Evolutionary conservation across 2,113 vertebrate genomes (phyloP), one percentile per base, ranked within the genome.

Genomic region (Paralichthys olivaceus): DNA sequence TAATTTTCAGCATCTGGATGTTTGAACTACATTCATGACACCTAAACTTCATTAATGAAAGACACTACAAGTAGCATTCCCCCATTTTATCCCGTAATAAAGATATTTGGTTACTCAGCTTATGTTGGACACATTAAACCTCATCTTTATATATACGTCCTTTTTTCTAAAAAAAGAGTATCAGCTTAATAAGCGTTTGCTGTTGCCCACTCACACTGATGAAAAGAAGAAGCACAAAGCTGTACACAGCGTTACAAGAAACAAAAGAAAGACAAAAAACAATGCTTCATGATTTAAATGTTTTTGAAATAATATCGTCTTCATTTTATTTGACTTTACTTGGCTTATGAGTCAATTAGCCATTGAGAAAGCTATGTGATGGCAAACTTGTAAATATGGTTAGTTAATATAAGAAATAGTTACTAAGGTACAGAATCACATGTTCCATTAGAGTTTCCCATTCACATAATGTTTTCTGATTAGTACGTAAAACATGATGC

Each of bases 161-260:
- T 54, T 7, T 32, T 55, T 43, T 23, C 63, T 54, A 57, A 43
- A 62, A 53, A 56, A 72, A 34, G 19, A 19, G 19, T 7, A 49
- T 6, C 47, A 49, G 55, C 54, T 56, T 73, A 76, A 68, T 73
- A 77, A 51, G 29, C 49, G n/a, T 61, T 73, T 63, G 53, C 45
- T 56, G 19, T 45, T 28, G 62, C 61, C 70, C 57, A 75, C 74
- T 75, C 77, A 81, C 23, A 26, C 32, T 53, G 57, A 45, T 65
- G 76, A 57, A 77, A 40, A 12, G 15, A 67, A 53, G 66, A 54
- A 12, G 20, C n/a, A 26, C 73, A 74, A 72, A 40, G 19, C 26
- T 65, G 37, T 23, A 25, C 28, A 64, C 11, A 58, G 25, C 32
- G 7, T 57, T 4, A 26, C 2, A 43, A 20, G 17, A 54, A 29